Evolutionary conservation across 1,140 invertebrate genomes (phyloP), one percentile per base, ranked within the genome.

Genomic region (Pemphigus obesinymphae): DNA sequence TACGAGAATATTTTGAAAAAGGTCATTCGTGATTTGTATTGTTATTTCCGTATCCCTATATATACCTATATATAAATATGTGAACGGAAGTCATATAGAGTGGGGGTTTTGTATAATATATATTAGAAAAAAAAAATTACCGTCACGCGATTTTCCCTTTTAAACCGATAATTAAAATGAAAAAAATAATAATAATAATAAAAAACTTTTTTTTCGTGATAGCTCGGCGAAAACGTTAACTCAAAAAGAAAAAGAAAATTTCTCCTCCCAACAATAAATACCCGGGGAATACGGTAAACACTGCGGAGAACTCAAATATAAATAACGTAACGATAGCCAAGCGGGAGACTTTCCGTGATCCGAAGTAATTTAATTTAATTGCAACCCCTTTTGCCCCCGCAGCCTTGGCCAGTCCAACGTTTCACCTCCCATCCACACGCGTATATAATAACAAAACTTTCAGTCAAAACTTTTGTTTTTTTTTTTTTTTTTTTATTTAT

Each of bases 341-440:
- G 72, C 29, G 72, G 72, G 48, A 34, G 43, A 75, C 72, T 75
- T 53, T 29, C 53, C 72, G 45, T 75, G 72, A 50, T 75, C 29
- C 48, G 29, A 75, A 75, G 72, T 48, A 75, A 75, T 75, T 75
- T 75, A 50, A 75, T 75, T 75, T 75, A 75, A 75, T 75, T 75
- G 72, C 48, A 37, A 75, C 45, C 45, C 72, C 70, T 26, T 23
- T n/a, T n/a, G 13, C 23, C 11, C 53, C n/a, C n/a, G n/a, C 20
- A 8, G 29, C 11, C 17, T 73, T 20, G 10, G 26, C 13, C 43
- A 4, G 0, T 3, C 23, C 15, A n/a, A n/a, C 3, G 11, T 6
- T n/a, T 66, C 20, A 23, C 63, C 20, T 20, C n/a, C n/a, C 63
- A 20, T 1, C n/a, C n/a, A n/a, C n/a, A 37, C 31, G 11, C 37